Conservation (phyloP, 1,140 invertebrate species). For the Drosophila tani region DNA sequence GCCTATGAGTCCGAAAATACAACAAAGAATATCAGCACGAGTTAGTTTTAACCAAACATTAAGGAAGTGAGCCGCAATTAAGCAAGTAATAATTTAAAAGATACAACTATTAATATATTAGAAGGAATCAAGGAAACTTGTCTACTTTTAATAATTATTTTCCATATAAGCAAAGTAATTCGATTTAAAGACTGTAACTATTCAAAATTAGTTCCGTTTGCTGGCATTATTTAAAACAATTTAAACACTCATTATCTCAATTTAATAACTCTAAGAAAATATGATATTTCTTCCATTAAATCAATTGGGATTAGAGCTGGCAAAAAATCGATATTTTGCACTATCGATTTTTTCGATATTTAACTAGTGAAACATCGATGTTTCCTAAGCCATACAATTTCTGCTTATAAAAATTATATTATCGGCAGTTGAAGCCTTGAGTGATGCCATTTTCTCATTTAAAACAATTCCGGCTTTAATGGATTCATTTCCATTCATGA, state of each 20-base stretch:
- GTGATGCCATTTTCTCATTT: no score
- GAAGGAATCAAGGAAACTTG: neutral
- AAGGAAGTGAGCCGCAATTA: no score
- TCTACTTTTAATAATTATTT: neutral
- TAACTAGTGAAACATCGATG: no score
- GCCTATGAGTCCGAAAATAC: neutral
- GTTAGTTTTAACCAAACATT: no score
- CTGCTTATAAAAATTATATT: no score
- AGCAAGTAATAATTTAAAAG: no score
- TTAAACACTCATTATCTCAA: neutral
- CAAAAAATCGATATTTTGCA: no score
- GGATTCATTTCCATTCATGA: no score
- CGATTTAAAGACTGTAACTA: neutral
- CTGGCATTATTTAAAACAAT: neutral
- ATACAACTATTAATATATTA: neutral
- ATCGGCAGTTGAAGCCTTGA: no score
- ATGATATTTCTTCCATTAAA: neutral
- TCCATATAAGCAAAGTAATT: neutral
- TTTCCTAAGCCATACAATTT: no score
- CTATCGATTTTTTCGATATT: no score
- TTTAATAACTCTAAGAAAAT: neutral
- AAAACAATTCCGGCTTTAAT: no score
- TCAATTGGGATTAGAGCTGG: neutral
- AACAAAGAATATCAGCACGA: neutral
- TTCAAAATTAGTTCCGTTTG: neutral